phyloP scores from a whole-genome alignment of 23 tunicate species.

The Ascidia mentula region DNA sequence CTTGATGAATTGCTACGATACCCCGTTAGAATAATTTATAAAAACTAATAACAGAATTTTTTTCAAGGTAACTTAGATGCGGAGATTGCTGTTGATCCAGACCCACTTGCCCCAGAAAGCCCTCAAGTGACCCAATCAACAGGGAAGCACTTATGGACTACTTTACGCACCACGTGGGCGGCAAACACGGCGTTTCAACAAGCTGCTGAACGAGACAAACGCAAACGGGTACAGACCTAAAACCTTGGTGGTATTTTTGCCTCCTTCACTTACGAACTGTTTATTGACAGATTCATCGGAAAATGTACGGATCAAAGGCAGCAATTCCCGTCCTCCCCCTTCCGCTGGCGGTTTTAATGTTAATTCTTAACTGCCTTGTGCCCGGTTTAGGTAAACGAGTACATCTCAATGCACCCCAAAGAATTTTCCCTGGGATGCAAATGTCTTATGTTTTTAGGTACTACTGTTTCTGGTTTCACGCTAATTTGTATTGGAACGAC shows the following conservation, averaged over 20 bases:
- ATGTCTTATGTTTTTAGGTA: slow-evolving; percentile 40
- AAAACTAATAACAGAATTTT: too few relatives aligned
- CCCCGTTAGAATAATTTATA: too few relatives aligned
- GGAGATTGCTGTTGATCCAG: not conserved
- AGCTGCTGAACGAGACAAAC: slow-evolving; percentile 6
- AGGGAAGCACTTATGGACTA: not conserved
- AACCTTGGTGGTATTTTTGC: too few relatives aligned
- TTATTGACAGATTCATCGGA: slow-evolving; percentile 26
- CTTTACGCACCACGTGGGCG: not conserved
- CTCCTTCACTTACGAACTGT: not conserved
- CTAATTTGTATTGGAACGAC: slow-evolving; percentile 79
- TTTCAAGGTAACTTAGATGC: too few relatives aligned
- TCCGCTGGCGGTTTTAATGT: slow-evolving; percentile 37
- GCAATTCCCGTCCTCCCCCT: slow-evolving; percentile 73
- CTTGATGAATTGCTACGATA: too few relatives aligned
- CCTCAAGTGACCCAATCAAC: not conserved
- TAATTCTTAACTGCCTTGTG: slow-evolving; percentile 53
- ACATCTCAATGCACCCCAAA: not conserved
- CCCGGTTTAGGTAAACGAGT: slow-evolving; percentile 79
- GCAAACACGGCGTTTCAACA: slow-evolving; percentile 2
- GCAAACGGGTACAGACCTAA: not conserved
- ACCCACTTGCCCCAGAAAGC: not conserved
- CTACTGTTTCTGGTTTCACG: slow-evolving; percentile 66
- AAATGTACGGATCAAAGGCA: slow-evolving; percentile 63
- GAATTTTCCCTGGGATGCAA: too few relatives aligned